phyloP scores from a whole-genome alignment of 2,888 invertebrate genomes.

The Crematogaster levior region DNA sequence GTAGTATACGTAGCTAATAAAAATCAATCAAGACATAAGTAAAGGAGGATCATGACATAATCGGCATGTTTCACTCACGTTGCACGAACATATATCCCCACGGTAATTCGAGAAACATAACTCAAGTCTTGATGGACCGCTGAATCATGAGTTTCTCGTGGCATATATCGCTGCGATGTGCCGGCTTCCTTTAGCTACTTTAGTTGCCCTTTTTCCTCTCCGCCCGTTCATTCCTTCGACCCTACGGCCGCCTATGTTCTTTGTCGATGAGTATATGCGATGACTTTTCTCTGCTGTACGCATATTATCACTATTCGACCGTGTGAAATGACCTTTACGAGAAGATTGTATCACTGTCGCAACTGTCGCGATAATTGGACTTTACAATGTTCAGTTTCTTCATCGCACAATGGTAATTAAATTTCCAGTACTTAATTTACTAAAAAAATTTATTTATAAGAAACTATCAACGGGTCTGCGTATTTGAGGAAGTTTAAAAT shows the following conservation, averaged over 20 bases:
- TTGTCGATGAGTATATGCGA: slow-evolving; percentile 52
- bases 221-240: slow-evolving; percentile 35
- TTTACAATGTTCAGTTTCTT: slow-evolving; percentile 1
- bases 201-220: slow-evolving; percentile 55
- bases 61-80: slow-evolving; percentile 64
- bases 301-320: slow-evolving; percentile 31
- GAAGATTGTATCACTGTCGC: background rate
- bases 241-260: slow-evolving; percentile 27
- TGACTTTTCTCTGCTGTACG: slow-evolving; percentile 60
- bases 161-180: slow-evolving; percentile 67
- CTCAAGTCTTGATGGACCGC: slow-evolving; percentile 70
- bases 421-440: background rate
- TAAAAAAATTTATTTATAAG: background rate
- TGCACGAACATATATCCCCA: slow-evolving; percentile 61
- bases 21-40: slow-evolving; percentile 15
- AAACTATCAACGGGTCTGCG: background rate
- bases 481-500: background rate
- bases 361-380: slow-evolving; percentile 16
- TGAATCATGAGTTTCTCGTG: slow-evolving; percentile 72
- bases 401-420: background rate
- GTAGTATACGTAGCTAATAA: background rate
- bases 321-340: slow-evolving; percentile 53
- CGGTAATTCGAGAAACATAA: slow-evolving; percentile 75
- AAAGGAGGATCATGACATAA: slow-evolving; percentile 60
- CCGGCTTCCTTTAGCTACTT: slow-evolving; percentile 75